Conservation (phyloP, 2,797 vertebrate species). For the Lycodopsis pacificus region DNA sequence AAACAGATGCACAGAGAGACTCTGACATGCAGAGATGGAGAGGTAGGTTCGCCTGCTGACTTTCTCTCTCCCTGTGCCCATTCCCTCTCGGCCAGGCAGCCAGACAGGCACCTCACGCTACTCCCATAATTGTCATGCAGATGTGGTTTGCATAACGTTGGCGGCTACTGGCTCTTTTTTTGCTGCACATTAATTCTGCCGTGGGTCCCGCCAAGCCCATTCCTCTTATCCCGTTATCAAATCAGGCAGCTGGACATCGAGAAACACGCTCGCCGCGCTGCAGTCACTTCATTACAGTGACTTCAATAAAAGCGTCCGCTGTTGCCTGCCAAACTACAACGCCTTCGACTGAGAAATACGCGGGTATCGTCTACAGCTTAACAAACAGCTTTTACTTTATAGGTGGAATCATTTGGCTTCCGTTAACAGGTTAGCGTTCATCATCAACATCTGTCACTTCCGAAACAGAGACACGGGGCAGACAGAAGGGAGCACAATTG, state of each 20-base stretch:
- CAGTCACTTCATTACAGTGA: conserved; percentile 44
- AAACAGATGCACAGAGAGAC: conserved; percentile 24
- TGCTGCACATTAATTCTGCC: conserved; percentile 52
- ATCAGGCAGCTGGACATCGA: conserved; percentile 57
- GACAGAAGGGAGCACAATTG: conserved; percentile 15
- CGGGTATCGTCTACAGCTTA: not conserved
- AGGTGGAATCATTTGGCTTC: conserved; percentile 4
- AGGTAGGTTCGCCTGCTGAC: conserved; percentile 13
- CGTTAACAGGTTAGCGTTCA: conserved; percentile 36
- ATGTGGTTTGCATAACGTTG: conserved; percentile 56
- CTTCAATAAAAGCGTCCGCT: conserved; percentile 27
- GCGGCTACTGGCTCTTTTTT: conserved; percentile 53
- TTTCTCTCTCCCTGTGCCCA: conserved; percentile 16
- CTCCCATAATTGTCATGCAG: conserved; percentile 73
- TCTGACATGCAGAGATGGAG: conserved; percentile 14
- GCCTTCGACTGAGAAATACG: conserved; percentile 5
- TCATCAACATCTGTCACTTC: conserved; percentile 19
- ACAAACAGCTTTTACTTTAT: conserved; percentile 1
- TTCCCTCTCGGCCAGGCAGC: conserved; percentile 56
- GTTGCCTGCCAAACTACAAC: conserved; percentile 8
- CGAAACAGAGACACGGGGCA: conserved; percentile 13
- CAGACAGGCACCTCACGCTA: conserved; percentile 36
- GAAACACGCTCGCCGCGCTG: not conserved
- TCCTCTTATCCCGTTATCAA: conserved; percentile 51
- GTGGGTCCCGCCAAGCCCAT: conserved; percentile 27